Percentiles rank a stretch among this genome's conserved stretches.
Evolutionary conservation across 2,113 vertebrate genomes (phyloP).

Genomic region (Larimichthys polyactis): DNA sequence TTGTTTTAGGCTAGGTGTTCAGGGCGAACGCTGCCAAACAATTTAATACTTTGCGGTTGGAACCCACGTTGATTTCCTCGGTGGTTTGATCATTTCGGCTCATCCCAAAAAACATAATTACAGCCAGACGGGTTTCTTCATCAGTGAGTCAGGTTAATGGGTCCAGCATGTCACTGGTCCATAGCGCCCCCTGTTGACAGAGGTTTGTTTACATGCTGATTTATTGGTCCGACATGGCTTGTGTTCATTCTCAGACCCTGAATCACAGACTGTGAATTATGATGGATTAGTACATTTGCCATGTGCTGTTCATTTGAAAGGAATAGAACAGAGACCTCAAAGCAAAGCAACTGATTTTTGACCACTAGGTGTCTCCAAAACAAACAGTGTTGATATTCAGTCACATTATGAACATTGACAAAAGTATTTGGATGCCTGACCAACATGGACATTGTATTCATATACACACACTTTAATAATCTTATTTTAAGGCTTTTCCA

Average conservation of each 20-base stretch:
- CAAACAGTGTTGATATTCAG: neutral
- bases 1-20: slow-evolving; percentile 42
- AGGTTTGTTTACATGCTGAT: neutral
- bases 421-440: too few relatives aligned
- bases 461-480: too few relatives aligned
- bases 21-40: slow-evolving; percentile 47
- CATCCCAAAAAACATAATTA: slow-evolving; percentile 51
- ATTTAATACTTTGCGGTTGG: slow-evolving; percentile 33
- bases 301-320: neutral
- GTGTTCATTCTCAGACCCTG: neutral
- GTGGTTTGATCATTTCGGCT: slow-evolving; percentile 46
- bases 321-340: neutral
- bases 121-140: slow-evolving; percentile 36
- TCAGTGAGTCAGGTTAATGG: slow-evolving; percentile 30
- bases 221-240: neutral
- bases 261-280: neutral
- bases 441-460: too few relatives aligned
- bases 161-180: neutral
- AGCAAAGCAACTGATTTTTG: neutral
- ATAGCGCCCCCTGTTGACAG: slow-evolving; percentile 33
- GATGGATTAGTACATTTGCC: slow-evolving; percentile 10
- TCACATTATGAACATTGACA: neutral
- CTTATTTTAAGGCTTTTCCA: too few relatives aligned
- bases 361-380: neutral
- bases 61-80: slow-evolving; percentile 57